These are phyloP conservation scores for Aldrovandia affinis DNA, from an alignment of 2,797 vertebrate species.

Conservation along the genomic window DNA sequence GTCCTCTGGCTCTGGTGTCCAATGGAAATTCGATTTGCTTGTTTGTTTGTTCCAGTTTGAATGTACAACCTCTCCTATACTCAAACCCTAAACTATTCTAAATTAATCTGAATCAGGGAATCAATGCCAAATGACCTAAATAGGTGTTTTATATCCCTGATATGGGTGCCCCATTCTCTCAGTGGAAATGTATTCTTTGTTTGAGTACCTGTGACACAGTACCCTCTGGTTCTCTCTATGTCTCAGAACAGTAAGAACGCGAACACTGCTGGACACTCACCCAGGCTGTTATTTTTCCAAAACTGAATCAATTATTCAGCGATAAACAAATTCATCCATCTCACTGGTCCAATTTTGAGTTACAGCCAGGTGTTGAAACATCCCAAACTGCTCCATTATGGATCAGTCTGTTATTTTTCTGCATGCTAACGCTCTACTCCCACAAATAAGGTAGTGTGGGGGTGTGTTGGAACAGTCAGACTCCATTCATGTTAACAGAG, in stretches of 20 bases:
- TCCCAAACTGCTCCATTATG: constrained; percentile 7
- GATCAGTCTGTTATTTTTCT: neutral
- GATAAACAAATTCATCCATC: neutral
- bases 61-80: neutral
- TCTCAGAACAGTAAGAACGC: neutral
- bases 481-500: constrained; percentile 23
- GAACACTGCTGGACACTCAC: neutral
- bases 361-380: constrained; percentile 14
- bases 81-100: neutral
- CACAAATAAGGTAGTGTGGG: constrained; percentile 23
- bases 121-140: neutral
- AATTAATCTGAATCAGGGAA: neutral
- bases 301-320: constrained; percentile 7
- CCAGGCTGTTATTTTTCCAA: neutral
- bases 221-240: neutral
- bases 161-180: neutral
- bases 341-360: neutral
- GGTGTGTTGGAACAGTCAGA: constrained; percentile 7
- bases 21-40: neutral
- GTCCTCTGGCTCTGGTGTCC: neutral
- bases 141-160: neutral
- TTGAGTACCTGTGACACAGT: neutral
- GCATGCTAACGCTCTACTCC: constrained; percentile 18
- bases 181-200: neutral
- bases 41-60: neutral